phyloP scores from a whole-genome alignment of 1,140 invertebrate species.

The Drosophila rhopaloa region DNA sequence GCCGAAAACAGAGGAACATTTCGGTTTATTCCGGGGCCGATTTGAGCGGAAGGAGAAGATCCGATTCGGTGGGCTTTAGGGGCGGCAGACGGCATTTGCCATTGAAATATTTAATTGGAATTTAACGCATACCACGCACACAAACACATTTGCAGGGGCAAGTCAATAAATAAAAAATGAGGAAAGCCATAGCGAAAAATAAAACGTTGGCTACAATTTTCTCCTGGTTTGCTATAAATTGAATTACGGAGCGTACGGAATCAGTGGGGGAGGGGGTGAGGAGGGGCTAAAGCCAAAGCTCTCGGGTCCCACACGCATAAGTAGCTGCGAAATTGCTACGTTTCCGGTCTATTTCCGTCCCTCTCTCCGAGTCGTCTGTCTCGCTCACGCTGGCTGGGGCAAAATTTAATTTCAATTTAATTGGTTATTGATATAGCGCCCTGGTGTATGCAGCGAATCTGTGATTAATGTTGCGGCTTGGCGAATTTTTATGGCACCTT shows the following conservation, averaged over 20 bases:
- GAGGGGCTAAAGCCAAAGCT: conserved; percentile 52
- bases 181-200: conserved; percentile 42
- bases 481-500: conserved; percentile 77
- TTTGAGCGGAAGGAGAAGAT: conserved; percentile 2
- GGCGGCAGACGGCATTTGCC: conserved; percentile 35
- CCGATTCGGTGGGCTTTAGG: conserved; percentile 37
- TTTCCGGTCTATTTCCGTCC: conserved; percentile 36
- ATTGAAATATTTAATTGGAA: conserved; percentile 83
- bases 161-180: conserved; percentile 78
- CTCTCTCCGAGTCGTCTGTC: conserved; percentile 1
- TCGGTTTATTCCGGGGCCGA: conserved; percentile 22
- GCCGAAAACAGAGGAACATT: conserved; percentile 44
- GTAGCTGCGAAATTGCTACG: conserved; percentile 73
- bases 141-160: conserved; percentile 7
- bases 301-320: conserved; percentile 58
- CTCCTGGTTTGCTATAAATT: conserved; percentile 66
- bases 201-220: conserved; percentile 68
- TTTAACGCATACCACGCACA: conserved; percentile 75
- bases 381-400: conserved; percentile 29
- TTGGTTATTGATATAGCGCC: conserved; percentile 80
- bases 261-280: neutral
- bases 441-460: conserved; percentile 72
- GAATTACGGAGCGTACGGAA: conserved; percentile 56
- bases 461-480: conserved; percentile 79
- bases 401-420: conserved; percentile 82